A percentile compares a stretch with the other conserved stretches of the same genome.
phyloP scores from a whole-genome alignment of 92 coral and sea anemone species.

The Epizoanthus stellaris region DNA sequence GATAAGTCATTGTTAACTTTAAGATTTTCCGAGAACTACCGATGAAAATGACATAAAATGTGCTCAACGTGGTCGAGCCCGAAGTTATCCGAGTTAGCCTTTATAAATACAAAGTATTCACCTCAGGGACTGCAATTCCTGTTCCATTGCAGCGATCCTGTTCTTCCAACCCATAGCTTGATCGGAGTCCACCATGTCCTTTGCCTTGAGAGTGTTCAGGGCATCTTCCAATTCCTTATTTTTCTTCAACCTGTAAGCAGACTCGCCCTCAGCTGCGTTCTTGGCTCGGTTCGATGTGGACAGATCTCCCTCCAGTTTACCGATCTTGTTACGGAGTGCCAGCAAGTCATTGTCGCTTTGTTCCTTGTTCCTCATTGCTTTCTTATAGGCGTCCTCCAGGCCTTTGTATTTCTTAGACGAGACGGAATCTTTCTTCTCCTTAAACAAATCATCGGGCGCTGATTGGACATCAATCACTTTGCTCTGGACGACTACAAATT shows the following conservation, averaged over 20 bases:
- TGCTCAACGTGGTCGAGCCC: no score
- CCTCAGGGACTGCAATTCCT: constrained; percentile 68
- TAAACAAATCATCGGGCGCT: constrained; percentile 78
- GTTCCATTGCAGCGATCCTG: constrained; percentile 73
- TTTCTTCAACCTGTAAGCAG: constrained; percentile 82
- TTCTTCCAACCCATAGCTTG: constrained; percentile 90
- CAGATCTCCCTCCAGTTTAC: constrained; percentile 74
- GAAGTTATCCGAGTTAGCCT: no score
- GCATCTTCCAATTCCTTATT: constrained; percentile 85
- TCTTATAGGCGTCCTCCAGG: constrained; percentile 89
- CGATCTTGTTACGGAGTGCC: constrained; percentile 62
- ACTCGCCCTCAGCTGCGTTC: constrained; percentile 85
- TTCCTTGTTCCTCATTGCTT: constrained; percentile 73
- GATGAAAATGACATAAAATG: no score
- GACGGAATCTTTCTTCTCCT: constrained; percentile 68
- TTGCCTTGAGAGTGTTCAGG: constrained; percentile 72
- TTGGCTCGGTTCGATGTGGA: constrained; percentile 74
- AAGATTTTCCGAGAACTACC: no score
- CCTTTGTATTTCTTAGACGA: constrained; percentile 84
- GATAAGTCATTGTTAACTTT: no score
- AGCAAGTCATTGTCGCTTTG: constrained; percentile 63
- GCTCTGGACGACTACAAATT: constrained; percentile 71
- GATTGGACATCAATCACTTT: constrained; percentile 80
- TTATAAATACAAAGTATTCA: not conserved
- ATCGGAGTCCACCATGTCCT: constrained; percentile 83